Percentiles rank a stretch among this genome's conserved stretches.
Conservation (phyloP, 1,140 invertebrate genomes). For the Brachionus manjavacas region DNA sequence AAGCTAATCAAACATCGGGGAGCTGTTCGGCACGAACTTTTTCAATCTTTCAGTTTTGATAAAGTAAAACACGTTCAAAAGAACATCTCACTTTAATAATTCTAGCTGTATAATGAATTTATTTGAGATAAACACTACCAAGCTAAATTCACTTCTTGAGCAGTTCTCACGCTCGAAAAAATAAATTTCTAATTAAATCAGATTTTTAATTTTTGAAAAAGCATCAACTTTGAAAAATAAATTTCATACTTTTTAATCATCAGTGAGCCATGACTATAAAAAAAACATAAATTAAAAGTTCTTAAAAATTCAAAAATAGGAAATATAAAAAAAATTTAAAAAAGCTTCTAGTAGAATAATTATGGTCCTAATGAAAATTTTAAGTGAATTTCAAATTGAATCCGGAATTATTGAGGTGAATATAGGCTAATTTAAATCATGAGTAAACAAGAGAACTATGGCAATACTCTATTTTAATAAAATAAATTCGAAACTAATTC, state of each 20-base stretch:
- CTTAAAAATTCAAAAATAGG: not conserved
- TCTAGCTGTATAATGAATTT: too few species aligned
- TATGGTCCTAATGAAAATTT: not conserved
- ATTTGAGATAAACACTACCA: too few species aligned
- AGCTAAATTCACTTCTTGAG: too few species aligned
- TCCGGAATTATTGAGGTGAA: not conserved
- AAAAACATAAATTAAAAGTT: too few species aligned
- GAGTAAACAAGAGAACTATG: not conserved
- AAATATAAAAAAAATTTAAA: not conserved
- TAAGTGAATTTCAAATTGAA: not conserved
- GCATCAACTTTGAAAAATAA: not conserved
- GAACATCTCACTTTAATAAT: not conserved
- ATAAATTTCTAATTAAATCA: too few species aligned
- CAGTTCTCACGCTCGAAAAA: too few species aligned
- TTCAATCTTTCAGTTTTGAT: not conserved
- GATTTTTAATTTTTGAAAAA: too few species aligned
- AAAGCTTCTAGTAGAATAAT: not conserved
- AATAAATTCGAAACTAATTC: not conserved
- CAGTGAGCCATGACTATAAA: too few species aligned
- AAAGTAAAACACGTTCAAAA: not conserved
- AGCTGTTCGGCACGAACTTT: not conserved
- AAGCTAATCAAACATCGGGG: not conserved
- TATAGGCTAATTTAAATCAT: not conserved
- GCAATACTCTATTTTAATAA: not conserved
- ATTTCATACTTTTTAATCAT: not conserved